Conservation (phyloP, 2,888 invertebrate genomes). For the Anoplius nigerrimus region DNA sequence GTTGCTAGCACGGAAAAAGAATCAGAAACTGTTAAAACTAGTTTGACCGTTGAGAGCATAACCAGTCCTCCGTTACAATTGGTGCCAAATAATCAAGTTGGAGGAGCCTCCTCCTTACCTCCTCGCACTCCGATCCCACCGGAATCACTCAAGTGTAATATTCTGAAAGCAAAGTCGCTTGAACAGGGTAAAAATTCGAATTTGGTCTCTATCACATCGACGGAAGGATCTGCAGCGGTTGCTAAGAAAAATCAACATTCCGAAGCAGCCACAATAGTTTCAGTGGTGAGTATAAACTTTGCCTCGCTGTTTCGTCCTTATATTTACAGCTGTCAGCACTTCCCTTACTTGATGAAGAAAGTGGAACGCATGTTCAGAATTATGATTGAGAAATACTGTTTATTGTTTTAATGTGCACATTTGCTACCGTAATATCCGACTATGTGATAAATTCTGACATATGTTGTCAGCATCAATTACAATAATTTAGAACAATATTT, state of each 20-base stretch:
- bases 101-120: slow-evolving; percentile 76
- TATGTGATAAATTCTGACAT: no score
- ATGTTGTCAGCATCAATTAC: no score
- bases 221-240: slow-evolving; percentile 68
- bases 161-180: slow-evolving; percentile 87
- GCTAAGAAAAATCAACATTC: slow-evolving; percentile 66
- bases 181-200: slow-evolving; percentile 76
- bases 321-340: neutral
- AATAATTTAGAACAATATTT: no score
- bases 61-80: slow-evolving; percentile 76
- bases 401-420: no score
- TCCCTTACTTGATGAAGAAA: no score
- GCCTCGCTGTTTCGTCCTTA: neutral
- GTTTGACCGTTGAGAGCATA: slow-evolving; percentile 77
- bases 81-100: slow-evolving; percentile 83
- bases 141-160: slow-evolving; percentile 95
- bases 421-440: no score
- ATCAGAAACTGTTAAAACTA: slow-evolving; percentile 81
- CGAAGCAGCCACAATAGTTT: slow-evolving; percentile 83
- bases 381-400: no score
- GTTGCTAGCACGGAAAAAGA: slow-evolving; percentile 78
- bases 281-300: slow-evolving; percentile 80
- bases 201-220: slow-evolving; percentile 71
- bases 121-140: slow-evolving; percentile 85
- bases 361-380: no score